A percentile compares a stretch with the other conserved stretches of the same genome.
Evolutionary conservation across 64 coral and sea anemone species (phyloP).

Genomic region (Porites australiensis): DNA sequence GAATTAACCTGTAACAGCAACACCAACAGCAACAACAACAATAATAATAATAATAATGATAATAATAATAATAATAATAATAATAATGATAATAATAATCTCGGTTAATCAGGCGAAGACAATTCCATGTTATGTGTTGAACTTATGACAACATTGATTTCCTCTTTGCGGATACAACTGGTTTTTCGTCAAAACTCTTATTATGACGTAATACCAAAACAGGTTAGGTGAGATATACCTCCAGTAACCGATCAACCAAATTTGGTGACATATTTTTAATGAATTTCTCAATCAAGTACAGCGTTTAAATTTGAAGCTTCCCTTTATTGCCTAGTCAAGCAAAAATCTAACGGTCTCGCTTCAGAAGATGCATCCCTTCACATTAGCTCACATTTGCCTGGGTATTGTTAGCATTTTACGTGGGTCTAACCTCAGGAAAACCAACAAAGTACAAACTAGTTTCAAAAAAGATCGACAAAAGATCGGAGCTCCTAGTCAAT

Average conservation of each 20-base stretch:
- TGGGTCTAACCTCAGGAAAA: constrained; percentile 28
- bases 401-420: constrained; percentile 33
- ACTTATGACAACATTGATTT: neutral
- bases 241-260: constrained; percentile 32
- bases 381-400: constrained; percentile 60
- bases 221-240: constrained; percentile 32
- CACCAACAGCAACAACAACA: too few relatives aligned
- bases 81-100: neutral
- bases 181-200: neutral
- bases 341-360: neutral
- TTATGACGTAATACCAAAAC: constrained; percentile 37
- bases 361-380: constrained; percentile 30
- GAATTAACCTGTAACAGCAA: too few relatives aligned
- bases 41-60: neutral
- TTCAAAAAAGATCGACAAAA: constrained; percentile 61
- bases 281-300: neutral
- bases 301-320: constrained; percentile 4
- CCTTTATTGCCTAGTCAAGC: neutral
- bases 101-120: neutral
- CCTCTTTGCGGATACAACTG: constrained; percentile 1
- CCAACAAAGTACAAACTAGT: constrained; percentile 52
- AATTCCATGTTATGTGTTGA: neutral
- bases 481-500: constrained; percentile 81
- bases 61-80: neutral
- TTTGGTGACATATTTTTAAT: constrained; percentile 22